phyloP scores from a whole-genome alignment of 2,888 invertebrate species.

The Cotesia congregata region DNA sequence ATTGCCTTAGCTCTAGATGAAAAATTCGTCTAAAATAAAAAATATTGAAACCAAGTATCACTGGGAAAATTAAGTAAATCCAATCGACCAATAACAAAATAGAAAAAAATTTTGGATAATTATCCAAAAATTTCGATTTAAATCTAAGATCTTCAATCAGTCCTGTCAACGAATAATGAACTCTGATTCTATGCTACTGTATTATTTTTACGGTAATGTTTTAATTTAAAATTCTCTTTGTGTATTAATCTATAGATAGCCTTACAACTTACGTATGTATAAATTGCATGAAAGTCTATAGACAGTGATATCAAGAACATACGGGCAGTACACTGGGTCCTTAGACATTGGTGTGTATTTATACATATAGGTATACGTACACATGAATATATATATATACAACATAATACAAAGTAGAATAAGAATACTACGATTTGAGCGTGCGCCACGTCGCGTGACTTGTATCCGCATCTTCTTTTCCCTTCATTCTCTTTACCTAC shows the following conservation, averaged over 20 bases:
- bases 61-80: too few species aligned
- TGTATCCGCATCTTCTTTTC: conserved; percentile 32
- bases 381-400: neutral
- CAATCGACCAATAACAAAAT: too few species aligned
- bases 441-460: conserved; percentile 42
- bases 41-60: too few species aligned
- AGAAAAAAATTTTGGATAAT: too few species aligned
- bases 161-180: too few species aligned
- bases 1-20: too few species aligned
- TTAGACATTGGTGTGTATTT: conserved; percentile 7
- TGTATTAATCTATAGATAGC: neutral
- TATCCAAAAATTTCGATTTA: too few species aligned
- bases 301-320: conserved; percentile 18
- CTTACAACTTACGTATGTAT: neutral
- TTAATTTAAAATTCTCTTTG: neutral
- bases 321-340: conserved; percentile 3
- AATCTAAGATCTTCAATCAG: too few species aligned
- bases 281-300: conserved; percentile 25
- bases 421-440: conserved; percentile 20
- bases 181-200: neutral
- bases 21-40: too few species aligned
- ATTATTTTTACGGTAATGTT: neutral
- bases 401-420: neutral
- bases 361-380: conserved; percentile 21
- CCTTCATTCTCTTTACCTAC: conserved; percentile 21